These are phyloP conservation scores for Penelope pileata DNA, from an alignment of 2,113 vertebrate species.

Conservation along the genomic window DNA sequence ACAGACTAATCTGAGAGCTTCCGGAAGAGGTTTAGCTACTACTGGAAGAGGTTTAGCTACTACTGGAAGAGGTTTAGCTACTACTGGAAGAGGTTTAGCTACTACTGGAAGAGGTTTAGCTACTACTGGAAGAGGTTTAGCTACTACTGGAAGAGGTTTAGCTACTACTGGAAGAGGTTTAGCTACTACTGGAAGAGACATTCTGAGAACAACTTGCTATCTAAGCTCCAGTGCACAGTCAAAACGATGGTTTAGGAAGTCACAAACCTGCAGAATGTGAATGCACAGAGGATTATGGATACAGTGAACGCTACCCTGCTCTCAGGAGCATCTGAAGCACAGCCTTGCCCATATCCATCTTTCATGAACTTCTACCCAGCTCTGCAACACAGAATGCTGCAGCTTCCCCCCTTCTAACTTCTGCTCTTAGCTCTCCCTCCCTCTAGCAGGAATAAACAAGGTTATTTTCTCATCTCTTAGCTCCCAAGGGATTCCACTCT, in stretches of 20 bases:
- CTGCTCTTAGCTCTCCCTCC: not conserved
- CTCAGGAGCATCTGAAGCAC: not conserved
- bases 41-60: not conserved
- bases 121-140: not conserved
- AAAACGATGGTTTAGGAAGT: not conserved
- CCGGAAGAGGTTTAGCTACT: not conserved
- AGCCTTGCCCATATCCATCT: not conserved
- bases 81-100: not conserved
- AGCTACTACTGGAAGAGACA: not conserved
- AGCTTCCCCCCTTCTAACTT: not conserved
- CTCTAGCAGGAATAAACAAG: not conserved
- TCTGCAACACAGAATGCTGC: not conserved
- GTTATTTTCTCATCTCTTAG: not conserved
- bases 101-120: not conserved
- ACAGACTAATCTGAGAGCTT: not conserved
- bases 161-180: not conserved
- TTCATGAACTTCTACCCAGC: not conserved
- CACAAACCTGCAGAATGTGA: not conserved
- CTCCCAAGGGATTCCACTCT: not conserved
- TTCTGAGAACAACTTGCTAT: not conserved
- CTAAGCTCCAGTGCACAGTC: not conserved
- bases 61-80: not conserved
- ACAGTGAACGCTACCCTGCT: rapidly evolving
- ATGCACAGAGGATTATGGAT: rapidly evolving
- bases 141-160: not conserved